These are phyloP conservation scores for Poecilia velifera DNA, from an alignment of 2,797 vertebrate species.

Conservation along the genomic window DNA sequence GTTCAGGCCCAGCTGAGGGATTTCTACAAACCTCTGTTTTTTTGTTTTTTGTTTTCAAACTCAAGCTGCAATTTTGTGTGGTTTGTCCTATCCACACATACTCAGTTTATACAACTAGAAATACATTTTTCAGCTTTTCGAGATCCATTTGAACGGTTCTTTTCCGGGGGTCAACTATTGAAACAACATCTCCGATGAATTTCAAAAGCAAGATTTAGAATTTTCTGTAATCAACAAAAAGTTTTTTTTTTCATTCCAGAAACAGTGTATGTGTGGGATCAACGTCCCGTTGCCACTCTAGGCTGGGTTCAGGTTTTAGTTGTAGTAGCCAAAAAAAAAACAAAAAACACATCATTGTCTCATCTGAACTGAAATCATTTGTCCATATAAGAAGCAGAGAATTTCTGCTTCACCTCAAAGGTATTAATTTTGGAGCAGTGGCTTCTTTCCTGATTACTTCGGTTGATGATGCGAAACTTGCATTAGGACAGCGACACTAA, in stretches of 20 bases:
- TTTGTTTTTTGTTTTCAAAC: background rate
- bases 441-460: background rate
- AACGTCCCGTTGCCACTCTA: background rate
- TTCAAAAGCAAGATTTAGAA: background rate
- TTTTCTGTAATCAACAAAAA: background rate
- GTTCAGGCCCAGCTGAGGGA: constrained; percentile 1
- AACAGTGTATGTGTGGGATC: background rate
- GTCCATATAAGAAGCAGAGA: background rate
- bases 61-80: background rate
- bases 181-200: background rate
- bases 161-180: background rate
- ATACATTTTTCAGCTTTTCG: background rate
- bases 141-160: background rate
- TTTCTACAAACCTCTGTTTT: background rate
- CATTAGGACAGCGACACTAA: background rate
- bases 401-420: background rate
- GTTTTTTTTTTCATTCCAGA: background rate
- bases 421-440: background rate
- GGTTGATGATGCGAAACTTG: background rate
- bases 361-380: background rate
- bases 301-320: background rate
- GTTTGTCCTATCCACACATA: background rate
- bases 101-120: background rate
- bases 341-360: background rate
- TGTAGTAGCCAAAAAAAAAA: background rate